Evolutionary conservation across 2,888 invertebrate species (phyloP).

Genomic region (Sesamia inferens): DNA sequence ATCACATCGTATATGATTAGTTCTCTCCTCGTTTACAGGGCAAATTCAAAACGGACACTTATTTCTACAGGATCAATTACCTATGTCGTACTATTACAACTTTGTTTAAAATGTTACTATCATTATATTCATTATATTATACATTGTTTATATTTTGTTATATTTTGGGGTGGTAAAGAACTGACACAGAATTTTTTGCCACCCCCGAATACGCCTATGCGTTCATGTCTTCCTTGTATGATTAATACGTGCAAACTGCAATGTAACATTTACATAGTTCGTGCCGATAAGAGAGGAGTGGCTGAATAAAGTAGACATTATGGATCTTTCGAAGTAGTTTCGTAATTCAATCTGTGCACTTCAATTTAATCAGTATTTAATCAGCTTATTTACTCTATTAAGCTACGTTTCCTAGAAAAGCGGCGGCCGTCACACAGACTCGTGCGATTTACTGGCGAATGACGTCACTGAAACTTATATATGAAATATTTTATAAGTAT

Average conservation of each 20-base stretch:
- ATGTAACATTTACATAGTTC: background rate
- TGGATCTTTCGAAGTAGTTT: constrained; percentile 17
- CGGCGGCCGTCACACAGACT: background rate
- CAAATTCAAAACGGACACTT: too few relatives aligned
- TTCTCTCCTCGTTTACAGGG: too few relatives aligned
- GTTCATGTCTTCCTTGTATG: background rate
- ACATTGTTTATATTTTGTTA: too few relatives aligned
- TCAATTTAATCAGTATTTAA: background rate
- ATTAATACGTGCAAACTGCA: background rate
- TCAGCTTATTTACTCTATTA: background rate
- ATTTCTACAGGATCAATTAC: too few relatives aligned
- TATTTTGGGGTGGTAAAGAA: too few relatives aligned
- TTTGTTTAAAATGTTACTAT: too few relatives aligned
- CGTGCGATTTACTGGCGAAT: background rate
- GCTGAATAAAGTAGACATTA: background rate
- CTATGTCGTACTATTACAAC: too few relatives aligned
- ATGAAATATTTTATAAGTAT: background rate
- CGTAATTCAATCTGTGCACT: constrained; percentile 40
- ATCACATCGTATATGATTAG: too few relatives aligned
- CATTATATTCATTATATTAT: too few relatives aligned
- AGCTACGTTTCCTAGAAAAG: background rate
- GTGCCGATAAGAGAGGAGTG: background rate
- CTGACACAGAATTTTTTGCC: too few relatives aligned
- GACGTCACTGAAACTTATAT: background rate
- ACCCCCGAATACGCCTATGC: too few relatives aligned